A percentile compares a stretch with the other conserved stretches of the same genome.
Conservation (phyloP, 2,888 invertebrate genomes). For the Disparrhopalites patrizii region DNA sequence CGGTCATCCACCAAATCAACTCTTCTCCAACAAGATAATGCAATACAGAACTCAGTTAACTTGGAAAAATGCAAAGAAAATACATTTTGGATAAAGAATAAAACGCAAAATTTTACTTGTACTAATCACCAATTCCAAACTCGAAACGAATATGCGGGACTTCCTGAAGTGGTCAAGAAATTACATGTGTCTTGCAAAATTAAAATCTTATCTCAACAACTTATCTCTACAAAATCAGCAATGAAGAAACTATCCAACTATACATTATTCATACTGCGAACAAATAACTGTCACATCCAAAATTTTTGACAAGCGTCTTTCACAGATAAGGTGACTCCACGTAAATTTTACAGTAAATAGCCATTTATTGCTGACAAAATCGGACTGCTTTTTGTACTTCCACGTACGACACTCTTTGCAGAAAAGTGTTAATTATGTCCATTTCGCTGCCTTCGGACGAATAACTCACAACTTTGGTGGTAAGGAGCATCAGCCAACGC, state of each 20-base stretch:
- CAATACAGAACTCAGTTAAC: no score
- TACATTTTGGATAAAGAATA: no score
- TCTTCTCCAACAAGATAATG: no score
- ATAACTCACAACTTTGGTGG: conserved; percentile 62
- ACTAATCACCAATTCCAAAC: neutral
- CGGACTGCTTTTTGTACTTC: conserved; percentile 15
- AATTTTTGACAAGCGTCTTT: no score
- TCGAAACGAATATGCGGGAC: neutral
- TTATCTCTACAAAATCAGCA: neutral
- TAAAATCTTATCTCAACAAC: neutral
- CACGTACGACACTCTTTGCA: conserved; percentile 17
- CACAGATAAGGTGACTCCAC: no score
- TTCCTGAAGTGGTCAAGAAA: neutral
- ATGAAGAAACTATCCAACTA: neutral
- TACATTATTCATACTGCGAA: no score
- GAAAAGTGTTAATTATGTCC: conserved; percentile 21
- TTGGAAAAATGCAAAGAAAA: no score
- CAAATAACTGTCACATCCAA: no score
- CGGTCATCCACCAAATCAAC: no score
- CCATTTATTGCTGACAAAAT: conserved; percentile 11
- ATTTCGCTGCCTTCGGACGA: conserved; percentile 13
- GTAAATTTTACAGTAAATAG: no score
- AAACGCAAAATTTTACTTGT: no score
- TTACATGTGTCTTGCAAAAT: conserved; percentile 1
- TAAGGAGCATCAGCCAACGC: conserved; percentile 69